phyloP scores from a whole-genome alignment of 2,888 invertebrate genomes.

The Maniola hyperantus region DNA sequence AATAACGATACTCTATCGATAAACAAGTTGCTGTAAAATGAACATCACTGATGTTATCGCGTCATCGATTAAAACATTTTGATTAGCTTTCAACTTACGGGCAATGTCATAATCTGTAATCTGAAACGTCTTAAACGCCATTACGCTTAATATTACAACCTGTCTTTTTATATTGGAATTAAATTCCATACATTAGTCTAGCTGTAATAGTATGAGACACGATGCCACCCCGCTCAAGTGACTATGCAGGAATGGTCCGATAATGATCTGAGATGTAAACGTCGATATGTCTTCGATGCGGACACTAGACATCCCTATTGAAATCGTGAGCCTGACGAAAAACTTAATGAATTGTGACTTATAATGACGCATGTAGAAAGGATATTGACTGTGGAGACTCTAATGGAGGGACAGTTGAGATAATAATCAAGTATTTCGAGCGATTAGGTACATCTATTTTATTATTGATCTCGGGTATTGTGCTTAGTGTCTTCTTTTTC shows the following conservation, averaged over 20 bases:
- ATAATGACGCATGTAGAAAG: constrained; percentile 74
- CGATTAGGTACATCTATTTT: constrained; percentile 27
- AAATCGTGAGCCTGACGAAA: constrained; percentile 76
- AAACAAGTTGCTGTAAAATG: constrained; percentile 47
- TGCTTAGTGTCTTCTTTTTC: constrained; percentile 3
- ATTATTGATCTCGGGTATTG: constrained; percentile 25
- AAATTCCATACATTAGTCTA: constrained; percentile 78
- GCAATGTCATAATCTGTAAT: constrained; percentile 75
- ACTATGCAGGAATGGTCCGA: constrained; percentile 78
- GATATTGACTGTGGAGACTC: constrained; percentile 54
- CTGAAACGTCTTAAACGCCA: constrained; percentile 71
- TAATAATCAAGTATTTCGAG: constrained; percentile 34
- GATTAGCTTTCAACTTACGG: constrained; percentile 81
- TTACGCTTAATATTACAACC: constrained; percentile 59
- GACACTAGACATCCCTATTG: constrained; percentile 79
- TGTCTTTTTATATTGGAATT: constrained; percentile 73
- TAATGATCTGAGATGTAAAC: constrained; percentile 74
- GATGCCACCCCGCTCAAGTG: constrained; percentile 80
- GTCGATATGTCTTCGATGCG: constrained; percentile 76
- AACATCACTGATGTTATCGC: constrained; percentile 74
- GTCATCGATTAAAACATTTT: constrained; percentile 82
- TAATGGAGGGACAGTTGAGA: constrained; percentile 44
- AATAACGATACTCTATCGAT: constrained; percentile 42
- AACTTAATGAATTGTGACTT: constrained; percentile 81
- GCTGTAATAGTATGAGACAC: constrained; percentile 75